Conservation (phyloP, 2,888 invertebrate genomes). For the Metopia argyrocephala region DNA sequence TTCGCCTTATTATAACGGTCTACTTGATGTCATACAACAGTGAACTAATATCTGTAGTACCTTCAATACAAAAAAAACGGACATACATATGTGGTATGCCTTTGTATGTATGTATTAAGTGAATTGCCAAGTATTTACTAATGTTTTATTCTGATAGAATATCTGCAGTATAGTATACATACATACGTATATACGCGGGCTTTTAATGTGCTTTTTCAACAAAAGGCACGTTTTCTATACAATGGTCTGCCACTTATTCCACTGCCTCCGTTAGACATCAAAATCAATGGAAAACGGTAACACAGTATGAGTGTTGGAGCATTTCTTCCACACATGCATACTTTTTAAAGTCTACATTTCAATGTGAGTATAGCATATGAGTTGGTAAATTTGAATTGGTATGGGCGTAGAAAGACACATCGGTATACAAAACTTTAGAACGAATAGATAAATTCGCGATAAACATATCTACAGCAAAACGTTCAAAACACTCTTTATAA, state of each 20-base stretch:
- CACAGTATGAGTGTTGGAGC: slow-evolving; percentile 3
- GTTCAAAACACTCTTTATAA: slow-evolving; percentile 8
- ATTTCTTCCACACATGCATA: slow-evolving; percentile 32
- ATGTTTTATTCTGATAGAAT: slow-evolving; percentile 46
- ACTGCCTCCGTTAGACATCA: slow-evolving; percentile 10
- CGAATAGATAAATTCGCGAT: slow-evolving; percentile 49
- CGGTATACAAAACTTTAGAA: slow-evolving; percentile 39
- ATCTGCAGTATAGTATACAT: slow-evolving; percentile 56
- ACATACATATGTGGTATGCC: neutral
- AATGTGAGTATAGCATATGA: neutral
- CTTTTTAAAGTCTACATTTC: slow-evolving; percentile 26
- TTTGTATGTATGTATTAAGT: slow-evolving; percentile 42
- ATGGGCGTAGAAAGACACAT: slow-evolving; percentile 23
- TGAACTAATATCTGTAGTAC: slow-evolving; percentile 44
- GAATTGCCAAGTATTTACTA: slow-evolving; percentile 53
- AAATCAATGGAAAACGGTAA: slow-evolving; percentile 29
- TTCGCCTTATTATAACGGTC: slow-evolving; percentile 59
- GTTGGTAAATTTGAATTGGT: neutral
- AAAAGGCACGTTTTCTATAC: slow-evolving; percentile 60
- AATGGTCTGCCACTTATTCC: slow-evolving; percentile 30
- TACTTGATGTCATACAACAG: slow-evolving; percentile 54
- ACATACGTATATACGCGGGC: slow-evolving; percentile 58
- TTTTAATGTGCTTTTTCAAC: slow-evolving; percentile 65
- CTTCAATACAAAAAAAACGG: slow-evolving; percentile 11
- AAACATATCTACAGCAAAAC: slow-evolving; percentile 39